phyloP scores from a whole-genome alignment of 2,888 invertebrate genomes.

The Drosophila antonietae region DNA sequence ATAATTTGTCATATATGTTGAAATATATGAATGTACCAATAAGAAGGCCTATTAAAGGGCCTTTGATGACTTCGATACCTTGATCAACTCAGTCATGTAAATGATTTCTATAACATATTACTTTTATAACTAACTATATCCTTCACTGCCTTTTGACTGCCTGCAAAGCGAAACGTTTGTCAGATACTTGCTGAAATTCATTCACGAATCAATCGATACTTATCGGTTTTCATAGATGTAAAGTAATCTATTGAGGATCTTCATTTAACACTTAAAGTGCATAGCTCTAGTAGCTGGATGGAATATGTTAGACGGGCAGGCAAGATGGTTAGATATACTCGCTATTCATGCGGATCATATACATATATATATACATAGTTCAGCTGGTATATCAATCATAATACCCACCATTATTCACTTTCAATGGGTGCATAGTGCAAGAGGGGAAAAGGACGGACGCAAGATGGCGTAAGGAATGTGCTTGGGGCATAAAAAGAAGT shows the following conservation, averaged over 20 bases:
- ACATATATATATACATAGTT: neutral
- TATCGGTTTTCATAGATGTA: neutral
- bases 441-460: neutral
- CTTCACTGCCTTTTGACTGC: too few species aligned
- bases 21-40: too few species aligned
- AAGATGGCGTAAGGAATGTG: slow-evolving; percentile 11
- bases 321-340: neutral
- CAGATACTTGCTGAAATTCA: slow-evolving; percentile 36
- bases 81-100: too few species aligned
- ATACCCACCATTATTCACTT: neutral
- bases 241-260: neutral
- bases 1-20: too few species aligned
- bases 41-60: too few species aligned
- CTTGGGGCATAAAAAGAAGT: slow-evolving; percentile 26
- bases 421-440: neutral
- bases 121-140: too few species aligned
- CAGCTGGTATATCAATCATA: neutral
- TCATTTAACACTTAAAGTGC: too few species aligned
- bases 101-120: too few species aligned
- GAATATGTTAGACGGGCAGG: neutral
- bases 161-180: neutral
- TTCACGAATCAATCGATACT: slow-evolving; percentile 6
- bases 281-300: neutral
- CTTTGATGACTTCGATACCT: too few species aligned
- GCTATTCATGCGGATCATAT: neutral